These are phyloP conservation scores for Chelonus formosanus DNA, from an alignment of 2,888 invertebrate species.

Conservation along the genomic window DNA sequence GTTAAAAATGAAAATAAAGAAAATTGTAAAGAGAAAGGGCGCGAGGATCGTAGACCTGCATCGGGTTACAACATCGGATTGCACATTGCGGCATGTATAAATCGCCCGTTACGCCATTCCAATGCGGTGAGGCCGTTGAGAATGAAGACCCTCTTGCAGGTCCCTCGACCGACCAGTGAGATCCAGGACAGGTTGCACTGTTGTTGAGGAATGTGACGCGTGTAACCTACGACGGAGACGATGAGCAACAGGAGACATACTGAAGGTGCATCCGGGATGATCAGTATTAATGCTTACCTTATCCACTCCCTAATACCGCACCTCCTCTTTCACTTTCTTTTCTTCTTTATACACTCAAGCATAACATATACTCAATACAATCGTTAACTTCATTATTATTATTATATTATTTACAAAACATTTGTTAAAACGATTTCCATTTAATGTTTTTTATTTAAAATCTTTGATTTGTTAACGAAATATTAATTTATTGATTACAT, in stretches of 20 bases:
- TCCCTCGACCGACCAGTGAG: constrained; percentile 19
- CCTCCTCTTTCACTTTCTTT: constrained; percentile 21
- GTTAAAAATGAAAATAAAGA: constrained; percentile 18
- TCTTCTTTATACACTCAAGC: neutral
- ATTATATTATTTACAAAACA: no score
- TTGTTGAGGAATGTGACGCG: constrained; percentile 33
- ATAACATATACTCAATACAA: neutral
- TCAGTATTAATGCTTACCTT: constrained; percentile 15
- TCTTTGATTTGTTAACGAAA: no score
- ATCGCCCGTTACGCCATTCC: constrained; percentile 38
- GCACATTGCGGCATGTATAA: constrained; percentile 37
- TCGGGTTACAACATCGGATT: constrained; percentile 37
- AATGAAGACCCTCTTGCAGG: constrained; percentile 27
- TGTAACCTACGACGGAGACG: constrained; percentile 20
- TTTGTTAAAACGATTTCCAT: no score
- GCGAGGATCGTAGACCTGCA: constrained; percentile 36
- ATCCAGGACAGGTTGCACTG: constrained; percentile 36
- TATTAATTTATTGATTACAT: no score
- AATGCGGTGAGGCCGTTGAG: constrained; percentile 31
- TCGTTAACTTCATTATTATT: neutral
- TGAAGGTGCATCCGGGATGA: constrained; percentile 21
- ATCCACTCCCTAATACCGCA: constrained; percentile 21
- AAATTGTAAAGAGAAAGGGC: constrained; percentile 37
- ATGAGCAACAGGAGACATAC: constrained; percentile 10
- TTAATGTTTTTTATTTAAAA: no score